These are phyloP conservation scores for Xenentodon cancila DNA, from an alignment of 2,797 vertebrate genomes.

Conservation along the genomic window DNA sequence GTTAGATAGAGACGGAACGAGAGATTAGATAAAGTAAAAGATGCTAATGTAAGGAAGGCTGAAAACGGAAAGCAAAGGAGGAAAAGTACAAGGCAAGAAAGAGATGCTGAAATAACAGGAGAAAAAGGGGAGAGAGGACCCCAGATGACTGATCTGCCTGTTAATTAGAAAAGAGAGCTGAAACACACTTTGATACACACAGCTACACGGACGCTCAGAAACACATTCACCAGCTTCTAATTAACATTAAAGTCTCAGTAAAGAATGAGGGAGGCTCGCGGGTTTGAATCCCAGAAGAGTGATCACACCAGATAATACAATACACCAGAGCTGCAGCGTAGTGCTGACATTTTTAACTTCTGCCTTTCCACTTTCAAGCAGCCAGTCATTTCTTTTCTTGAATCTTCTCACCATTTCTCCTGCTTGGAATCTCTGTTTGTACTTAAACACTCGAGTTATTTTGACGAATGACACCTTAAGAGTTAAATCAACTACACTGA, in stretches of 20 bases:
- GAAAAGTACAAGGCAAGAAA: slow-evolving; percentile 35
- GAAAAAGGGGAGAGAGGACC: slow-evolving; percentile 49
- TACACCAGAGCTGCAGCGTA: slow-evolving; percentile 31
- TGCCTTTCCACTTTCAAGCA: slow-evolving; percentile 19
- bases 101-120: slow-evolving; percentile 39
- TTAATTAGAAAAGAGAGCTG: slow-evolving; percentile 75
- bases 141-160: slow-evolving; percentile 76
- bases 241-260: slow-evolving; percentile 77
- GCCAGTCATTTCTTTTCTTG: background rate
- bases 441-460: background rate
- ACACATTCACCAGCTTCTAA: slow-evolving; percentile 73
- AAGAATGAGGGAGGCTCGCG: slow-evolving; percentile 69
- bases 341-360: slow-evolving; percentile 42
- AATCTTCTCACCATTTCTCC: background rate
- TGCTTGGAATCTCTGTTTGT: background rate
- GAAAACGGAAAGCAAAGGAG: slow-evolving; percentile 26
- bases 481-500: slow-evolving; percentile 5
- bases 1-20: slow-evolving; percentile 10
- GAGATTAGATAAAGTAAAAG: slow-evolving; percentile 8
- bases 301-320: slow-evolving; percentile 62
- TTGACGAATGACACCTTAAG: slow-evolving; percentile 8
- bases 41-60: slow-evolving; percentile 20
- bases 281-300: slow-evolving; percentile 71
- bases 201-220: slow-evolving; percentile 50
- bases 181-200: slow-evolving; percentile 56